A percentile compares a stretch with the other conserved stretches of the same genome.
Evolutionary conservation across 64 coral and sea anemone genomes (phyloP).

Genomic region (Cladopsammia gracilis): DNA sequence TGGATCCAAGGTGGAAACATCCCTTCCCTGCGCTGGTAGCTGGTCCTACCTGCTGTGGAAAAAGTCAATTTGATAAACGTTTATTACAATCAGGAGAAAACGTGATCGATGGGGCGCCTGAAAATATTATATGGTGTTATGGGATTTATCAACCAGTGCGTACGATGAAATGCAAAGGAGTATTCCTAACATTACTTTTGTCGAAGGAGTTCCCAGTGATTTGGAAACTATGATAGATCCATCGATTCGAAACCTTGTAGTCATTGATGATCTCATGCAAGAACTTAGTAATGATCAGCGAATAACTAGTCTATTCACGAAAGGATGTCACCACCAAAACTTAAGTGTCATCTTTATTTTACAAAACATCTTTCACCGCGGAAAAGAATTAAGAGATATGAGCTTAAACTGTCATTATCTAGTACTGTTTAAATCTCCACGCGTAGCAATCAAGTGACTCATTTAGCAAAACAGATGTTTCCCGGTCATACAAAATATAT

Average conservation of each 20-base stretch:
- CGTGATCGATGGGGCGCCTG: too few species aligned
- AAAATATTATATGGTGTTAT: constrained; percentile 51
- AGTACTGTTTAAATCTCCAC: too few species aligned
- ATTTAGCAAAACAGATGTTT: too few species aligned
- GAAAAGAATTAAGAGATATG: background rate
- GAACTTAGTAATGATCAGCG: constrained; percentile 31
- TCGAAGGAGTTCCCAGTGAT: constrained; percentile 7
- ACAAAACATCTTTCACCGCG: too few species aligned
- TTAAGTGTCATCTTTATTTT: too few species aligned
- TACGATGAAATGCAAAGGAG: constrained; percentile 43
- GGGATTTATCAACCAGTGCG: constrained; percentile 34
- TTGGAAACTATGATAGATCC: constrained; percentile 41
- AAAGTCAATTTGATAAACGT: background rate
- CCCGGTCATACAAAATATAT: too few species aligned
- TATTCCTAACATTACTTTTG: constrained; percentile 62
- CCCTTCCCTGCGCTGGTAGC: constrained; percentile 46
- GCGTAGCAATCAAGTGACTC: too few species aligned
- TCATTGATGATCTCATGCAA: constrained; percentile 75
- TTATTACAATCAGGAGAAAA: too few species aligned
- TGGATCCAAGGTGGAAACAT: constrained; percentile 77
- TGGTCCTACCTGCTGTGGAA: constrained; percentile 53
- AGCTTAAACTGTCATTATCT: constrained; percentile 33
- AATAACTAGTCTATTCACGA: background rate
- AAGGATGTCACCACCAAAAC: too few species aligned
- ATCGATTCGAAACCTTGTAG: constrained; percentile 24